Percentiles rank a stretch among this genome's conserved stretches.
Evolutionary conservation across 2,797 vertebrate species (phyloP).

Genomic region (Bucorvus abyssinicus): DNA sequence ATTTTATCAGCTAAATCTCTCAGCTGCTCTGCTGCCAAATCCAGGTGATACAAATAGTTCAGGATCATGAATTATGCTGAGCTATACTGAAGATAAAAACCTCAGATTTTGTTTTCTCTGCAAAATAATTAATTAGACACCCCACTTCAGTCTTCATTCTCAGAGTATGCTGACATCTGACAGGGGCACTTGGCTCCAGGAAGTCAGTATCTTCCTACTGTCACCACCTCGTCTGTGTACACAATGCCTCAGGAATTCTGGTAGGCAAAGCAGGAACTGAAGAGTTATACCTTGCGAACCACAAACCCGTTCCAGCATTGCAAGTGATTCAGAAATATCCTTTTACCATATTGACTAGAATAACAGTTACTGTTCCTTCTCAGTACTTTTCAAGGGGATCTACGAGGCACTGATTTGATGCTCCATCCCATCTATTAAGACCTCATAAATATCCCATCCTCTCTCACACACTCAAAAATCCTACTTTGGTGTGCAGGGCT

Average conservation of each 20-base stretch:
- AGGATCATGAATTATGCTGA: not conserved
- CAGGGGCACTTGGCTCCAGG: not conserved
- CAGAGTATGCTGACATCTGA: not conserved
- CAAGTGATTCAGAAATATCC: not conserved
- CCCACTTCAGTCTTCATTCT: not conserved
- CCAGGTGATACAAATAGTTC: not conserved
- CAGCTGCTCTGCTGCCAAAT: not conserved
- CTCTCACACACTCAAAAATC: not conserved
- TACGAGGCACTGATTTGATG: not conserved
- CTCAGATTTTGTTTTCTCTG: not conserved
- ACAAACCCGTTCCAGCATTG: not conserved
- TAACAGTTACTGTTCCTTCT: not conserved
- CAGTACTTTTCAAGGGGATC: not conserved
- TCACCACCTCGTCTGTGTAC: not conserved
- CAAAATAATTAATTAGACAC: not conserved
- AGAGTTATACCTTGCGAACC: not conserved
- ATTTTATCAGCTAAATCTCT: constrained; percentile 6
- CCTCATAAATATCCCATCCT: not conserved
- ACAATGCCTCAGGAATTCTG: not conserved
- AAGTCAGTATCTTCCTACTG: not conserved
- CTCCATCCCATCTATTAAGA: not conserved
- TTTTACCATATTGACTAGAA: not conserved
- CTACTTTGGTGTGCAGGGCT: not conserved
- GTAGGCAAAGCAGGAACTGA: not conserved
- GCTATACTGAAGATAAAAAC: not conserved